Evolutionary conservation across 2,113 vertebrate species (phyloP).

Genomic region (Bettongia penicillata): DNA sequence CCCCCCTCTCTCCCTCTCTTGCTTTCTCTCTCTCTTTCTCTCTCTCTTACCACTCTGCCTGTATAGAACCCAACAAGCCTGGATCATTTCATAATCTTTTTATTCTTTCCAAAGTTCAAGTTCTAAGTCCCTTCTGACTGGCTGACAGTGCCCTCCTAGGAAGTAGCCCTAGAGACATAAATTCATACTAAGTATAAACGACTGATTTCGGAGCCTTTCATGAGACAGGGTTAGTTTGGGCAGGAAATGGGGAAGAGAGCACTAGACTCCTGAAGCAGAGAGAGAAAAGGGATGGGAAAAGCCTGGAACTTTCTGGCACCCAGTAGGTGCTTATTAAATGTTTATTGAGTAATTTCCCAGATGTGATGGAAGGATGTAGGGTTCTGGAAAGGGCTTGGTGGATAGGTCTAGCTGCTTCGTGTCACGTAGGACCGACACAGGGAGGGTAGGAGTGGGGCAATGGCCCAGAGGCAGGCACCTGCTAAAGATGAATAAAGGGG

Average conservation of each 20-base stretch:
- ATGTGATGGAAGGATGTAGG: neutral
- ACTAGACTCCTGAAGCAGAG: too few species aligned
- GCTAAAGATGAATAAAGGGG: neutral
- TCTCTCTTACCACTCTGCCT: too few species aligned
- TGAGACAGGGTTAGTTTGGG: neutral
- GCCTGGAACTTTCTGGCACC: neutral
- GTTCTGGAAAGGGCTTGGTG: neutral
- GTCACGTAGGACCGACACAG: too few species aligned
- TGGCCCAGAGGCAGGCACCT: neutral
- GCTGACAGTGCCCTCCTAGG: neutral
- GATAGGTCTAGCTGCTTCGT: neutral
- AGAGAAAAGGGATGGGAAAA: neutral
- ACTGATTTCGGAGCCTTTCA: neutral
- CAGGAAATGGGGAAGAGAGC: neutral
- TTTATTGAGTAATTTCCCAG: neutral
- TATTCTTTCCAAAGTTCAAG: neutral
- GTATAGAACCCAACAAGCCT: too few species aligned
- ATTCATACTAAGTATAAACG: neutral
- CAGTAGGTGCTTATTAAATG: neutral
- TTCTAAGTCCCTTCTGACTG: neutral
- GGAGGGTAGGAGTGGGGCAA: neutral
- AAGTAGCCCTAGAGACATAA: neutral
- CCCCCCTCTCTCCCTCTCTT: accelerated
- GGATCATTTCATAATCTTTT: neutral
- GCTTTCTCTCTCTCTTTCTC: too few species aligned